Base-by-base conservation (phyloP, 1,140 invertebrate species). In the Batillaria attramentaria region DNA sequence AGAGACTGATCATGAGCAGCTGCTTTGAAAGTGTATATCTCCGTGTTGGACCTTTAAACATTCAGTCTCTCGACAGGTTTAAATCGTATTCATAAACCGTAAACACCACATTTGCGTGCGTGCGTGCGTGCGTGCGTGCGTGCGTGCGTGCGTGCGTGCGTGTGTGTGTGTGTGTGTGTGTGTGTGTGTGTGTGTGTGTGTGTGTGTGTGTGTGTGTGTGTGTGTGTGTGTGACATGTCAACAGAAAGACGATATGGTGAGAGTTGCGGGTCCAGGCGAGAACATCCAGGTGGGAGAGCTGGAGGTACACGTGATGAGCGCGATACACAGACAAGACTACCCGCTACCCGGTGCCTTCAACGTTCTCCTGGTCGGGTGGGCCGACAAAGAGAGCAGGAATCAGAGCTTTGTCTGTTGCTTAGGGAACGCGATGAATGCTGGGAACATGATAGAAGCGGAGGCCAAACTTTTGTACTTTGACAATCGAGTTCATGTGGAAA, bases 331-430 rank as follows among this genome's bases (percentile, higher is more conserved):
- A n/a, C 37, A 10, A 42, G 66, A 69, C 24, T 42, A 69, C 39
- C 37, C 35, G 4, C 37, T 41, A 24, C 66, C 66, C 1, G 39
- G 28, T n/a, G 6, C 37, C 8, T 42, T 69, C 66, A 69, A 69
- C 66, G 66, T 69, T 8, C 20, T 42, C 24, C 39, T 69, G 20
- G n/a, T 35, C 13, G 18, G 37, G 37, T 69, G 66, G 66, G 66
- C 35, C 10, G 66, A 42, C 39, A 39, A 41, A 13, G 18, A 35
- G 6, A 10, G 31, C 41, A n/a, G 43, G 20, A 13, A 69, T 20
- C 66, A 42, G 18, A 42, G 39, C 35, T 69, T 69, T n/a, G 8
- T 69, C 39, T 69, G 66, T 41, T 69, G 66, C 39, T 42, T 69
- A 20, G 28, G 37, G 0, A 3, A 24, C 24, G 24, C 39, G 41